Percentiles rank a stretch among this genome's conserved stretches.
These are phyloP conservation scores for Megaceryle maxima DNA, from an alignment of 2,113 vertebrate species.

Conservation along the genomic window DNA sequence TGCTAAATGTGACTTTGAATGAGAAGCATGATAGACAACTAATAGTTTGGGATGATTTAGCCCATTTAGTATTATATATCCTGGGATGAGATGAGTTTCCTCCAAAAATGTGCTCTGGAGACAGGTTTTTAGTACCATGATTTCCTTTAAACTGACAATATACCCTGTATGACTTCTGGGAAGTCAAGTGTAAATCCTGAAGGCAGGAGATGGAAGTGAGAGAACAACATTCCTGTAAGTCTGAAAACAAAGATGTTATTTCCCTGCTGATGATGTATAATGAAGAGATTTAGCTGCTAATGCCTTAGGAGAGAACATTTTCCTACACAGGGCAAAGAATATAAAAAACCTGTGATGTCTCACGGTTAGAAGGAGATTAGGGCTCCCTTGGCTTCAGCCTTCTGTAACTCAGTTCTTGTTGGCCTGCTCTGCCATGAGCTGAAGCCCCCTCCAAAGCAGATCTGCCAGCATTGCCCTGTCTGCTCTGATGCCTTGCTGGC, in stretches of 20 bases:
- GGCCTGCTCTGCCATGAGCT: background rate
- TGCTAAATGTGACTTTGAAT: background rate
- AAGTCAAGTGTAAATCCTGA: background rate
- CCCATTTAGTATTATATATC: background rate
- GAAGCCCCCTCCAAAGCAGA: background rate
- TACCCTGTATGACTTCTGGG: background rate
- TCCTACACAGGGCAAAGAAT: background rate
- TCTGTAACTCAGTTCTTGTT: background rate
- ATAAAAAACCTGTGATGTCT: background rate
- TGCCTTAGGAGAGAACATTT: background rate
- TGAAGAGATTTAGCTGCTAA: background rate
- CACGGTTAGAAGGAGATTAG: background rate
- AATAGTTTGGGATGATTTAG: background rate
- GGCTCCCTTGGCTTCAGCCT: background rate
- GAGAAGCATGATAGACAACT: background rate
- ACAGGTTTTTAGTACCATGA: background rate
- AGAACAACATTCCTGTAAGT: background rate
- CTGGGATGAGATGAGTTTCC: background rate
- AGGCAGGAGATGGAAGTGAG: background rate
- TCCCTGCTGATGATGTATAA: background rate
- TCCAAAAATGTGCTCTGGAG: background rate
- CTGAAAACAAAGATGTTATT: background rate
- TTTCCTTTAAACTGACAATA: background rate
- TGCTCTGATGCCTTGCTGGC: background rate
- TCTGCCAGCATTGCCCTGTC: accelerated